phyloP scores from a whole-genome alignment of 2,113 vertebrate species.

The Papio anubis region DNA sequence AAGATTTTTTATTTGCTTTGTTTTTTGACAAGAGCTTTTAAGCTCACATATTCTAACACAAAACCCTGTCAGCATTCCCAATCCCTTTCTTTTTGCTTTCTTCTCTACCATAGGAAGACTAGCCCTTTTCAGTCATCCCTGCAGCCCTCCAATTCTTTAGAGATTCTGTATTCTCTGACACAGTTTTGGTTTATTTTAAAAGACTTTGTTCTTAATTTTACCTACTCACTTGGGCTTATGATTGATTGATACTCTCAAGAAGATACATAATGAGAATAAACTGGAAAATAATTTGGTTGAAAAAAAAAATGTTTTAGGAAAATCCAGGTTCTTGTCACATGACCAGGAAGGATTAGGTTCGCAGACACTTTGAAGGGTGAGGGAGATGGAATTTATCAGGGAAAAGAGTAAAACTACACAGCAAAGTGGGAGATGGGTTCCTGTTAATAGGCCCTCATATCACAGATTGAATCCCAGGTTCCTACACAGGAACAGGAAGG shows the following conservation, averaged over 20 bases:
- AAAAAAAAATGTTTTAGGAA: neutral
- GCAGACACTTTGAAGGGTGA: too few relatives aligned
- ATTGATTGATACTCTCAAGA: neutral
- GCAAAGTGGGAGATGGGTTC: too few relatives aligned
- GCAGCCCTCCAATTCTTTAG: neutral
- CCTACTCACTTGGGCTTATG: neutral
- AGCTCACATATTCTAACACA: neutral
- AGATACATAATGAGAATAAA: neutral
- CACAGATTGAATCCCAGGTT: too few relatives aligned
- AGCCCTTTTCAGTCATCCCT: neutral
- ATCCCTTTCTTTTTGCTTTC: neutral
- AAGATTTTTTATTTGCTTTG: neutral
- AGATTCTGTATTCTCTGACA: neutral
- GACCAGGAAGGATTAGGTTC: too few relatives aligned
- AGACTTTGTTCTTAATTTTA: conserved; percentile 24
- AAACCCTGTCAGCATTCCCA: neutral
- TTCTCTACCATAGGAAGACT: neutral
- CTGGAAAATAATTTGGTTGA: neutral
- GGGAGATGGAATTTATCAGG: too few relatives aligned
- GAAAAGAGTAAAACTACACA: too few relatives aligned
- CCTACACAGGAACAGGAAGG: too few relatives aligned
- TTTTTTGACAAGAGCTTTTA: neutral
- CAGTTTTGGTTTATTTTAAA: neutral
- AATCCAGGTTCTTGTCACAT: too few relatives aligned
- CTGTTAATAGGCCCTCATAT: too few relatives aligned